Evolutionary conservation across 92 coral and sea anemone species (phyloP).

Genomic region (Epizoanthus ramosus): DNA sequence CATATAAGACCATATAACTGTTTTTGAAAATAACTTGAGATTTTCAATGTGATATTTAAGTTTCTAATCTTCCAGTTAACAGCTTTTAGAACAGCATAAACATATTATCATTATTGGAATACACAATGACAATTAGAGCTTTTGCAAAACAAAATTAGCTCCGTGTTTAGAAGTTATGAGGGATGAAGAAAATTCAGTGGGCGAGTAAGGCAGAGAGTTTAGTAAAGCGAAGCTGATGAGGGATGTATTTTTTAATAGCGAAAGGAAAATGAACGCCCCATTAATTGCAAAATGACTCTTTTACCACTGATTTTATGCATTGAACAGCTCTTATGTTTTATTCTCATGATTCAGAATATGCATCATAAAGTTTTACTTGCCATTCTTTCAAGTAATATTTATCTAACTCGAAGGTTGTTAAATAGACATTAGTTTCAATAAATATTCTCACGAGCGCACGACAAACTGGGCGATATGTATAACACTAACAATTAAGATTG

Average conservation of each 20-base stretch:
- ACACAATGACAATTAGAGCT: background rate
- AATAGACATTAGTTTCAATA: background rate
- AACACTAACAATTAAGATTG: background rate
- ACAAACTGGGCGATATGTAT: background rate
- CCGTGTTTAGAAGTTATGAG: background rate
- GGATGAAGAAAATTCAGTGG: background rate
- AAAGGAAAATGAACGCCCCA: too few relatives aligned
- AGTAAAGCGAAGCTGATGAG: background rate
- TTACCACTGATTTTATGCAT: too few relatives aligned
- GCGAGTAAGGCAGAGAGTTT: background rate
- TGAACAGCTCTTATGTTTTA: too few relatives aligned
- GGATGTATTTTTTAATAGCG: too few relatives aligned
- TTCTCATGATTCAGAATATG: too few relatives aligned
- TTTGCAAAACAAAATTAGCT: slow-evolving; percentile 28
- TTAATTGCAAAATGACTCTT: too few relatives aligned
- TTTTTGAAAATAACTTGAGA: background rate
- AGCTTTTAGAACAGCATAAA: background rate
- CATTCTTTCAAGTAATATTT: background rate
- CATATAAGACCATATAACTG: background rate
- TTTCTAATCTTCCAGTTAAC: slow-evolving; percentile 3
- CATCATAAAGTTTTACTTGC: background rate
- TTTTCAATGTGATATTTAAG: background rate
- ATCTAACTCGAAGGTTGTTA: background rate
- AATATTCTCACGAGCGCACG: background rate
- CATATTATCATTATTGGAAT: background rate